Base-by-base conservation (phyloP, 2,888 invertebrate genomes). In the Brachylomia viminalis region DNA sequence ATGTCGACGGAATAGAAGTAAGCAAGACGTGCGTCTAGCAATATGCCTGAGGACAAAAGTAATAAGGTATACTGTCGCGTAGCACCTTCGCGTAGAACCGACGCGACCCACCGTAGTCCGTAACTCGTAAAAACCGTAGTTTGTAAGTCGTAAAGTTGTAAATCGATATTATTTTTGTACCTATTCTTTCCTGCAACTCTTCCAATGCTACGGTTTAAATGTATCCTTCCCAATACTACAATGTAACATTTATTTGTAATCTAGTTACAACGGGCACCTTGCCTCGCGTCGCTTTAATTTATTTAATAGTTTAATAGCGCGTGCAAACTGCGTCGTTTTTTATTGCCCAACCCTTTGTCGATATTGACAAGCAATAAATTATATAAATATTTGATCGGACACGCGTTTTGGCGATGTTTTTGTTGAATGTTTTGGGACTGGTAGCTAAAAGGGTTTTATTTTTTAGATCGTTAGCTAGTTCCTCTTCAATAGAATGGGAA, bases 321-420 rank as follows among this genome's bases (percentile, higher is more conserved):
- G 91, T 92, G 90, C 92, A 93, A 93, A 82, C 85, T 87, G 89
- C 84, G 79, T 80, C 90, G 84, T 90, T 93, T 93, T 95, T 94
- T 95, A 92, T 91, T 91, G 85, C 74, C 82, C 42, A 95, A 95
- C 95, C 95, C 95, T 79, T 96, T 95, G 92, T 92, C 89, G 91
- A 87, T 94, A 96, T 95, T 90, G 96, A 94, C 93, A 90, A 85
- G 91, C 91, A 89, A 95, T 95, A 95, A 95, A 95, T 96, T 91
- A 92, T 90, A 93, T 93, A 88, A 94, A 95, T 95, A 94, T 95
- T 95, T 94, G 93, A 95, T 95, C 93, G 90, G 96, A 92, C 91
- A 95, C 94, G 94, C 93, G 79, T 88, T 79, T 72, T 77, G 74
- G 76, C 33, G 58, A 67, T 33, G 58, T 67, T 58, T 67, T 67